phyloP scores from a whole-genome alignment of 2,797 vertebrate genomes.

The Syndactyla subalaris region DNA sequence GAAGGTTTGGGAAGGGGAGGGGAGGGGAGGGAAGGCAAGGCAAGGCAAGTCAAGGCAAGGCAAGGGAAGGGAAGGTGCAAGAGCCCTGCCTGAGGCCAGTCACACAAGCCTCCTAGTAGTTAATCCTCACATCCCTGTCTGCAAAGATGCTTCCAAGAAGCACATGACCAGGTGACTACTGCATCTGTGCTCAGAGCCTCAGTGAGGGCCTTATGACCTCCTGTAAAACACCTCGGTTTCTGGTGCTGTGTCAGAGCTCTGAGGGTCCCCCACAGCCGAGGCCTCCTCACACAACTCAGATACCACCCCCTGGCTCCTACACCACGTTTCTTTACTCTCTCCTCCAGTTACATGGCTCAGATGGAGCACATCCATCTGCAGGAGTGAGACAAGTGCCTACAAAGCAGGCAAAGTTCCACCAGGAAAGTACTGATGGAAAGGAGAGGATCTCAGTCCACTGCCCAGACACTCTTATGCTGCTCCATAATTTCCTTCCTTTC shows the following conservation, averaged over 20 bases:
- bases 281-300: neutral
- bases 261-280: neutral
- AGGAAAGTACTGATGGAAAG: neutral
- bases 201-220: neutral
- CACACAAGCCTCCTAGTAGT: neutral
- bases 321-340: neutral
- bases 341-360: neutral
- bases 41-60: neutral
- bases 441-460: neutral
- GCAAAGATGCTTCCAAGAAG: neutral
- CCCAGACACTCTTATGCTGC: neutral
- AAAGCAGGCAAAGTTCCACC: neutral
- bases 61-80: neutral
- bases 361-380: neutral
- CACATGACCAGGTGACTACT: neutral
- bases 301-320: neutral
- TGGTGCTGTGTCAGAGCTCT: neutral
- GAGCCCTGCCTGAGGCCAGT: neutral
- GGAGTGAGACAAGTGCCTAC: neutral
- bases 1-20: too few relatives aligned
- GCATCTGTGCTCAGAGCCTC: neutral
- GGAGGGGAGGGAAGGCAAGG: too few relatives aligned
- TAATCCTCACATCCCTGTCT: rapidly evolving
- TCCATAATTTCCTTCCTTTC: neutral
- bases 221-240: too few relatives aligned